Conservation (phyloP, 2,888 invertebrate genomes). For the Trachelus tabidus region DNA sequence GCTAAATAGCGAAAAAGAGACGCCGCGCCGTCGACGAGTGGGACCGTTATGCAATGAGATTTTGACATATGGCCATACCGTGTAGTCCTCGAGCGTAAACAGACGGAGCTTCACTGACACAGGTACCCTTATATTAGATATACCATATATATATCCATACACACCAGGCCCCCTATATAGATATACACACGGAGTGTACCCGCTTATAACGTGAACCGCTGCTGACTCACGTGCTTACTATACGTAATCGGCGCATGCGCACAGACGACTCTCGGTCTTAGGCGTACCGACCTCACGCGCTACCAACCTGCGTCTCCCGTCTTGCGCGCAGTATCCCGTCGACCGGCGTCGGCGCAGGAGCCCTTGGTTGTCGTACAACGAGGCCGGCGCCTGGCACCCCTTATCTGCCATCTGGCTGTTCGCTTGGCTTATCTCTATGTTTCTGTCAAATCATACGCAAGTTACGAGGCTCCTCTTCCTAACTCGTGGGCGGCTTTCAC, state of each 20-base stretch:
- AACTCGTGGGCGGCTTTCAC: neutral
- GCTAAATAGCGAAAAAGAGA: constrained; percentile 34
- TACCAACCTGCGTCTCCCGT: neutral
- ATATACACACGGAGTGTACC: neutral
- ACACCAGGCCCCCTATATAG: neutral
- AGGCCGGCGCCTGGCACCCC: neutral
- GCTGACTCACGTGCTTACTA: constrained; percentile 8
- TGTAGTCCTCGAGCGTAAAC: constrained; percentile 38
- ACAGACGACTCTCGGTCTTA: neutral
- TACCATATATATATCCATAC: constrained; percentile 1
- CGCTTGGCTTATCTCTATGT: constrained; percentile 46
- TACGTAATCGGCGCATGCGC: neutral
- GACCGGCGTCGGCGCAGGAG: neutral
- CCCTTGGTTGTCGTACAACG: neutral
- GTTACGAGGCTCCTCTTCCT: constrained; percentile 26
- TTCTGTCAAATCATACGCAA: constrained; percentile 47
- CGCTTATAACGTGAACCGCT: neutral
- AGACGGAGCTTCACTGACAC: constrained; percentile 16
- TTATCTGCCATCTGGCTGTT: constrained; percentile 23
- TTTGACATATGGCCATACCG: constrained; percentile 41
- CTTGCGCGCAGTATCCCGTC: neutral
- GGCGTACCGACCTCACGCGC: neutral
- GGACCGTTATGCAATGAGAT: constrained; percentile 45
- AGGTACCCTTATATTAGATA: no score
- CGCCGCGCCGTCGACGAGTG: constrained; percentile 13